phyloP scores from a whole-genome alignment of 1,140 invertebrate genomes.

The Episyrphus balteatus region DNA sequence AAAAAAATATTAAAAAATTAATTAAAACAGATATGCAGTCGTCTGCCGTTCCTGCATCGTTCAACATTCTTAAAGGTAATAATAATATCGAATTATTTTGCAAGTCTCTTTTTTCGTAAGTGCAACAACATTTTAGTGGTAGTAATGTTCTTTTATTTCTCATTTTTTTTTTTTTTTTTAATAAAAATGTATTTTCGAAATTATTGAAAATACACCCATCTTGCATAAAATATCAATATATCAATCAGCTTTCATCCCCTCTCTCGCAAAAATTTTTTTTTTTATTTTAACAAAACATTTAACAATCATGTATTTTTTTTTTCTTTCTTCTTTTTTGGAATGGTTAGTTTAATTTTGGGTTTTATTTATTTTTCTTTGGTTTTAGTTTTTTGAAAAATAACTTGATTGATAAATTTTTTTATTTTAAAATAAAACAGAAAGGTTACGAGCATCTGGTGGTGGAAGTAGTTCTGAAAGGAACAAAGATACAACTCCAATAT shows the following conservation, averaged over 20 bases:
- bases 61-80: constrained; percentile 69
- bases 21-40: constrained; percentile 52
- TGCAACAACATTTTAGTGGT: neutral
- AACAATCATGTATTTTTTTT: constrained; percentile 36
- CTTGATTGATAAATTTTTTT: too few species aligned
- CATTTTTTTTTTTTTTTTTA: too few species aligned
- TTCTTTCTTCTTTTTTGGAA: constrained; percentile 23
- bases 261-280: constrained; percentile 19
- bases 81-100: constrained; percentile 1
- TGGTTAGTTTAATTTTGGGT: constrained; percentile 18
- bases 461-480: constrained; percentile 39
- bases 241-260: constrained; percentile 27
- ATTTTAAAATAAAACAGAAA: constrained; percentile 7
- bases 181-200: neutral
- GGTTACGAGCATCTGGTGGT: constrained; percentile 33
- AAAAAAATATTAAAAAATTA: neutral
- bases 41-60: constrained; percentile 58
- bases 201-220: neutral
- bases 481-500: constrained; percentile 64
- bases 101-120: neutral
- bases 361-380: neutral
- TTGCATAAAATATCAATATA: too few species aligned
- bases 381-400: constrained; percentile 5
- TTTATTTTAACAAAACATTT: constrained; percentile 19
- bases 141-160: neutral